Percentiles rank a stretch among this genome's conserved stretches.
These are phyloP conservation scores for Neolamprologus devosi DNA, from an alignment of 2,113 vertebrate species.

Conservation along the genomic window DNA sequence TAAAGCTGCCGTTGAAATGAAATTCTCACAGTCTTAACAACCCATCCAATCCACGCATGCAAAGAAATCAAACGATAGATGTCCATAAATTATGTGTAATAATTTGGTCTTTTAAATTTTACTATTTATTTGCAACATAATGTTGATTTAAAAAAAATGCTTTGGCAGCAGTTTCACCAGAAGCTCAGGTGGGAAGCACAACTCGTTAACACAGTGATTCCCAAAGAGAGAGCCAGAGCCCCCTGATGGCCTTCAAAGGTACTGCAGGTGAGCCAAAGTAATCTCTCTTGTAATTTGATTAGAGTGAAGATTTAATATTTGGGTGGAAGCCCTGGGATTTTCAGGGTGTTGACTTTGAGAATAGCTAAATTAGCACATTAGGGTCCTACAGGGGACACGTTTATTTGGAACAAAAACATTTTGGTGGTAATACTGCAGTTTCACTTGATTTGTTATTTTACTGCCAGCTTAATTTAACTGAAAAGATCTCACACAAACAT, in stretches of 20 bases:
- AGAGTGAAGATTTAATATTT: neutral
- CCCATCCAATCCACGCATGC: neutral
- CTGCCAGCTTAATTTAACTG: neutral
- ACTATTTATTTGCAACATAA: neutral
- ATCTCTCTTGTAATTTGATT: neutral
- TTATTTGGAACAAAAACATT: neutral
- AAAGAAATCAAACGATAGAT: neutral
- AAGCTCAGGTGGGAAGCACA: neutral
- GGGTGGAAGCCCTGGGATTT: neutral
- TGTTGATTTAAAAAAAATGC: fast-evolving
- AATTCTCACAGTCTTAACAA: neutral
- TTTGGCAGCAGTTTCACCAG: neutral
- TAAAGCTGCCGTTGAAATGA: neutral
- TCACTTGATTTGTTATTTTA: neutral
- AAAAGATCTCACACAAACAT: neutral
- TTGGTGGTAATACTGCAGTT: neutral
- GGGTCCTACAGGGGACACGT: neutral
- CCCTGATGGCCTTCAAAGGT: neutral
- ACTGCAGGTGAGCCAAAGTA: neutral
- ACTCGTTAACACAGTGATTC: neutral
- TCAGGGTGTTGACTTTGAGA: neutral
- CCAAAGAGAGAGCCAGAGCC: neutral
- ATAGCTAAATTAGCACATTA: neutral
- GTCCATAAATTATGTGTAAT: neutral
- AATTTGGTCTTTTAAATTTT: neutral